phyloP scores from a whole-genome alignment of 2,888 invertebrate species.

The Ischnura elegans region DNA sequence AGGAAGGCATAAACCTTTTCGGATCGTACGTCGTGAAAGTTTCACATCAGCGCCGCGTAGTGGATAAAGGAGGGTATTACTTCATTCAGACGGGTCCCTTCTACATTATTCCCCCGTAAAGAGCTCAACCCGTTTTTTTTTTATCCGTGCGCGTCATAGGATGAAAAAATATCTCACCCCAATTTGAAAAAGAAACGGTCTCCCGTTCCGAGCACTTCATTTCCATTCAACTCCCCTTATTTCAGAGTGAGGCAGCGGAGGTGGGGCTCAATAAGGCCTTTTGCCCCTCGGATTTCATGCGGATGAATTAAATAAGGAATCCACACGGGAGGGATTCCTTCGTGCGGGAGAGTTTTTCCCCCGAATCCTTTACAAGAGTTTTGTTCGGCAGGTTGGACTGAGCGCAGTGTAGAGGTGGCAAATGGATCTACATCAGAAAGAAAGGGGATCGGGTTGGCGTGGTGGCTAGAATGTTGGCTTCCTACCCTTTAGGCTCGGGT shows the following conservation, averaged over 20 bases:
- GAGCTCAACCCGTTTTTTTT: background rate
- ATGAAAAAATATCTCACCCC: background rate
- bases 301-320: slow-evolving; percentile 31
- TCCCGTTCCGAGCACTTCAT: background rate
- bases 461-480: too few species aligned
- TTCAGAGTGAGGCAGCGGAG: background rate
- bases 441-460: too few species aligned
- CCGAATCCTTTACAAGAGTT: background rate
- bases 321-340: background rate
- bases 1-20: background rate
- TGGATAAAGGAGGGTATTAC: background rate
- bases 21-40: slow-evolving; percentile 24
- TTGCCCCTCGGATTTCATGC: background rate
- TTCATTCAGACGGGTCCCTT: background rate
- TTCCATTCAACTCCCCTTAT: slow-evolving; percentile 12
- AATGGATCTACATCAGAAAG: too few species aligned
- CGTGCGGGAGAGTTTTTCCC: background rate
- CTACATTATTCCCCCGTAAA: background rate
- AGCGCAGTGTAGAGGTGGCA: too few species aligned
- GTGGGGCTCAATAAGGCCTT: background rate
- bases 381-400: too few species aligned
- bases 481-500: too few species aligned
- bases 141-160: background rate
- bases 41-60: background rate
- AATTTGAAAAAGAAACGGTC: background rate